These are phyloP conservation scores for Cerceris ruficornis DNA, from an alignment of 2,888 invertebrate genomes.

Conservation along the genomic window DNA sequence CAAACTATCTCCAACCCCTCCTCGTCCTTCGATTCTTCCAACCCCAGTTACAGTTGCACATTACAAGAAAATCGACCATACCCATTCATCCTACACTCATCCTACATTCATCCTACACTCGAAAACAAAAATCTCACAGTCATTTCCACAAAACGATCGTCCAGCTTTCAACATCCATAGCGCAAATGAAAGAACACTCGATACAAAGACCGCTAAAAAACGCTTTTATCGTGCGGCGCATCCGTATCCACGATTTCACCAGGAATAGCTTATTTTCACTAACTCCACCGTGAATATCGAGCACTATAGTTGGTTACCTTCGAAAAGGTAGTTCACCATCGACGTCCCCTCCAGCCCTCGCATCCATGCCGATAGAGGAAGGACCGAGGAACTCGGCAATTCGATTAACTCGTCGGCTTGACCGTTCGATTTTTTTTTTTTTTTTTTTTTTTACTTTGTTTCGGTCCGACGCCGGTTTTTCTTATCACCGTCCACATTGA, in stretches of 20 bases:
- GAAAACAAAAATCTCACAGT: too few relatives aligned
- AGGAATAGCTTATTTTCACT: neutral
- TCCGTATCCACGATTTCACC: neutral
- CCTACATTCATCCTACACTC: too few relatives aligned
- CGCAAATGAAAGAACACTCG: too few relatives aligned
- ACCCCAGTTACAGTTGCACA: too few relatives aligned
- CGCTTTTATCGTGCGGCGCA: neutral
- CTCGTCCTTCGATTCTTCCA: too few relatives aligned
- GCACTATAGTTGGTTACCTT: slow-evolving; percentile 4
- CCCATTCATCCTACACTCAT: too few relatives aligned
- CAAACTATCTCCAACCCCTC: too few relatives aligned
- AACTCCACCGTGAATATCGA: slow-evolving; percentile 12
- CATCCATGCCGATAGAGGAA: neutral
- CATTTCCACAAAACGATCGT: too few relatives aligned
- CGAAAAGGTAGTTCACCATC: slow-evolving; percentile 4
- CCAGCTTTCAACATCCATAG: too few relatives aligned
- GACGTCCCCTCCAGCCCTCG: neutral
- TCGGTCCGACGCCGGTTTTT: slow-evolving; percentile 20
- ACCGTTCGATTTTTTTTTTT: slow-evolving; percentile 37
- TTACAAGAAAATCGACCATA: too few relatives aligned
- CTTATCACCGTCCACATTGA: slow-evolving; percentile 53
- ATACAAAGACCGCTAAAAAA: neutral
- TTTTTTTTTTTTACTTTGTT: slow-evolving; percentile 41
- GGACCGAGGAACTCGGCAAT: slow-evolving; percentile 46
- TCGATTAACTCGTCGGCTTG: slow-evolving; percentile 52